Evolutionary conservation across 2,888 invertebrate genomes (phyloP), one percentile per base, ranked within the genome.

Genomic region (Himalopsyche anomala): DNA sequence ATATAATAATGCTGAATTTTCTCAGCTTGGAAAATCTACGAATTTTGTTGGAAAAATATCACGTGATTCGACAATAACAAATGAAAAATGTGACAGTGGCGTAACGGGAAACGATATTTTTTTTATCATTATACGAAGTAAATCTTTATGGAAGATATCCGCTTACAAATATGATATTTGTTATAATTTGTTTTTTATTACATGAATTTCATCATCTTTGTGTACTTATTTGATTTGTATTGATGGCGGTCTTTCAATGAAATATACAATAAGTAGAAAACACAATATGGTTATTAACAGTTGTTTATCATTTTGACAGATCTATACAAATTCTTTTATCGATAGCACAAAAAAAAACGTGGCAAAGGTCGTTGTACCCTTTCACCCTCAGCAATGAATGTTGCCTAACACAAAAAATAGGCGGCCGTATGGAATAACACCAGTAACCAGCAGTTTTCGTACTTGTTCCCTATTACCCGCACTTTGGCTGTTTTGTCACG

Each of bases 331-430:
- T 17, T 36, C 6, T 28, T 17, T 4, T 74, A 74, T 36, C 12
- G 36, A 38, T 74, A 36, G 28, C 74, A 74, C 28, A n/a, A 69
- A 74, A 45, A n/a, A 69, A 69, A 36, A 74, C 38, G 36, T 74
- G 74, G 36, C 36, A 74, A 74, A 74, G 74, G 74, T 74, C 74
- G 36, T 74, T 74, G 74, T 74, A 74, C 74, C 74, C 12, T 36
- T 36, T 74, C 74, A 74, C 74, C 74, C 74, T 36, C 74, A 36
- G 28, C 36, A 36, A 62, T 36, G 28, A 74, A 38, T 36, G 74
- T 74, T 74, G 36, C 74, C 74, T 74, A 74, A 74, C 74, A 74
- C 74, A 74, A 74, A 74, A 74, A 74, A 74, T 74, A 74, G 74
- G 36, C 74, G 74, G 74, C 38, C 74, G 74, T 36, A 74, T 11